Percentiles rank a stretch among this genome's conserved stretches.
These are phyloP conservation scores for Xenopus laevis DNA, from an alignment of 2,113 vertebrate genomes.

Conservation along the genomic window DNA sequence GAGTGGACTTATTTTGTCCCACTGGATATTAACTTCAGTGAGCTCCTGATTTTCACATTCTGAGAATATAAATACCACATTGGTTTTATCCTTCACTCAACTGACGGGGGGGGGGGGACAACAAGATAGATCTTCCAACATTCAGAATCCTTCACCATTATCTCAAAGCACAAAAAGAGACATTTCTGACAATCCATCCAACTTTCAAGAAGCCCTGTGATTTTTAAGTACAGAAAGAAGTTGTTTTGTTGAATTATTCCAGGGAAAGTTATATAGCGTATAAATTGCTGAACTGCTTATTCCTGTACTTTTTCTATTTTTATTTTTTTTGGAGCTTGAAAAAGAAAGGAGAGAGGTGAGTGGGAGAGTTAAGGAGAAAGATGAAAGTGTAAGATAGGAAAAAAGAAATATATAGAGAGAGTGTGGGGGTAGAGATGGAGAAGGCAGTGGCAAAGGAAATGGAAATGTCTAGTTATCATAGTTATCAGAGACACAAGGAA, in stretches of 20 bases:
- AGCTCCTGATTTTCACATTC: not conserved
- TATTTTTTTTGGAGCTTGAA: not conserved
- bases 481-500: not conserved
- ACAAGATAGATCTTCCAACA: conserved; percentile 6
- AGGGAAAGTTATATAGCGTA: conserved; percentile 4
- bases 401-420: not conserved
- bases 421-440: not conserved
- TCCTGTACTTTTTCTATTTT: not conserved
- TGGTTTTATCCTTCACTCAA: conserved; percentile 32
- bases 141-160: conserved; percentile 17
- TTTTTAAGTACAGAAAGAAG: conserved; percentile 6
- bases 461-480: not conserved
- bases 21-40: too few relatives aligned
- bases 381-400: not conserved
- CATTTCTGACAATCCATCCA: conserved; percentile 34
- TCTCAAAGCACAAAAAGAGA: conserved; percentile 36
- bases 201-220: conserved; percentile 28
- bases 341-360: not conserved
- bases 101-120: conserved; percentile 1
- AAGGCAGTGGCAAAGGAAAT: not conserved
- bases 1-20: too few relatives aligned
- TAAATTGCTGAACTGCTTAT: not conserved
- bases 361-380: not conserved
- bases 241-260: conserved; percentile 38
- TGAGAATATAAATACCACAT: conserved; percentile 11